Evolutionary conservation across 1,140 invertebrate species (phyloP).

Genomic region (Dreissena rostriformis): DNA sequence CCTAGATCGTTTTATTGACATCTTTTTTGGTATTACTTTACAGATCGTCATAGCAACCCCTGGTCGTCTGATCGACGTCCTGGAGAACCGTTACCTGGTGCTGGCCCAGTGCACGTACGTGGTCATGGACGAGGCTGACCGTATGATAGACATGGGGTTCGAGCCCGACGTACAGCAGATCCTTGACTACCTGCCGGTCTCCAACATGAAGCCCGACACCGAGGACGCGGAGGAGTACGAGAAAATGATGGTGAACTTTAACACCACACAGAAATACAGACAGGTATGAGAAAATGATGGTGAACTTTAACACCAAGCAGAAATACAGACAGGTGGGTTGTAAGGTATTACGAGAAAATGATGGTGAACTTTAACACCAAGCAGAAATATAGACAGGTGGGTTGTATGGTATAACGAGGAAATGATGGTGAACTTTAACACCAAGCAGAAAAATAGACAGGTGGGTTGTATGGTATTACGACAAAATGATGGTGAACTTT

Average conservation of each 20-base stretch:
- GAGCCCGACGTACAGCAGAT: slow-evolving; percentile 99
- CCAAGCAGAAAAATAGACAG: too few relatives aligned
- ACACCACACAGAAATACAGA: slow-evolving; percentile 95
- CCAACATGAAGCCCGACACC: slow-evolving; percentile 98
- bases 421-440: too few relatives aligned
- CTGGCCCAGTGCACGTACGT: slow-evolving; percentile 94
- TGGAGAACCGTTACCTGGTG: slow-evolving; percentile 99
- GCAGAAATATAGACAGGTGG: too few relatives aligned
- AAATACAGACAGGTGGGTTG: slow-evolving; percentile 95
- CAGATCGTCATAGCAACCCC: slow-evolving; percentile 99
- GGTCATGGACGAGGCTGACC: slow-evolving; percentile 91
- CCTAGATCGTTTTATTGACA: too few relatives aligned
- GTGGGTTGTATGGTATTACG: too few relatives aligned
- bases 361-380: neutral
- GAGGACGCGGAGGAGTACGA: slow-evolving; percentile 99
- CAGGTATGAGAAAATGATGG: slow-evolving; percentile 84
- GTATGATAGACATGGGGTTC: slow-evolving; percentile 99
- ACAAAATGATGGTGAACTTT: too few relatives aligned
- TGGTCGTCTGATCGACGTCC: slow-evolving; percentile 98
- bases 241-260: slow-evolving; percentile 95
- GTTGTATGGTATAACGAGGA: too few relatives aligned
- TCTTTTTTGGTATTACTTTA: slow-evolving; percentile 50
- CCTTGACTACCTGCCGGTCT: slow-evolving; percentile 98
- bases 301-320: slow-evolving; percentile 90
- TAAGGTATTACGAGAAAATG: too few relatives aligned